Base-by-base conservation (phyloP, 2,113 vertebrate species). In the Dasyornis broadbenti region DNA sequence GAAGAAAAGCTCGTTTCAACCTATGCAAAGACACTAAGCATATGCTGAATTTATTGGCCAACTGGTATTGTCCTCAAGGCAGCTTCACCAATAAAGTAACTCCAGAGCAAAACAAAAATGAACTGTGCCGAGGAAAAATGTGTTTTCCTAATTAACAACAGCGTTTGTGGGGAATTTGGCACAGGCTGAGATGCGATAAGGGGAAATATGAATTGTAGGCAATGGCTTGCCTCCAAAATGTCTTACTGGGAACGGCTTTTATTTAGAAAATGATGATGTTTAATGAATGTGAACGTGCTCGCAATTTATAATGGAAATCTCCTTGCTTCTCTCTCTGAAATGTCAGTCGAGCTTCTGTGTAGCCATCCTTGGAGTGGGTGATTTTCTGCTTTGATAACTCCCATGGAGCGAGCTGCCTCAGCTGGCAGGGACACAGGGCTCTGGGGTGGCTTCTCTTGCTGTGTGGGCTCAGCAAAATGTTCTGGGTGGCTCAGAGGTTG, bases 11-110 rank as follows among this genome's bases (percentile, higher is more conserved):
- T 92, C 3, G 0, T 73, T 92, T 89, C 90, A 82, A 88, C 85
- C 90, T 89, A 70, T 40, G 82, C 12, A 42, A 80, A 93, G 82
- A 95, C 53, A 79, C 72, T 86, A 70, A 96, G 30, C 94, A 94
- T 95, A 96, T 96, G 95, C 2, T 85, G 72, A 89, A 79, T 96
- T 95, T 97, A 97, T 91, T 92, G 89, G 80, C 94, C 91, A 91
- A 93, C 85, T 92, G 91, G 77, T 95, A 35, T 57, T 77, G 83
- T 97, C 87, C 96, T 96, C 66, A 50, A 95, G 94, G 95, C 95
- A 92, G 90, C 86, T 92, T 95, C 79, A 82, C 61, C 89, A 91
- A 86, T 94, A 91, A 91, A 96, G 60, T 40, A 96, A 91, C 84
- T 93, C 78, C 39, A 81, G 53, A 80, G 82, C 88, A 89, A 92